Base-by-base conservation (phyloP, 1,140 invertebrate species). In the Armadillidium nasatum region DNA sequence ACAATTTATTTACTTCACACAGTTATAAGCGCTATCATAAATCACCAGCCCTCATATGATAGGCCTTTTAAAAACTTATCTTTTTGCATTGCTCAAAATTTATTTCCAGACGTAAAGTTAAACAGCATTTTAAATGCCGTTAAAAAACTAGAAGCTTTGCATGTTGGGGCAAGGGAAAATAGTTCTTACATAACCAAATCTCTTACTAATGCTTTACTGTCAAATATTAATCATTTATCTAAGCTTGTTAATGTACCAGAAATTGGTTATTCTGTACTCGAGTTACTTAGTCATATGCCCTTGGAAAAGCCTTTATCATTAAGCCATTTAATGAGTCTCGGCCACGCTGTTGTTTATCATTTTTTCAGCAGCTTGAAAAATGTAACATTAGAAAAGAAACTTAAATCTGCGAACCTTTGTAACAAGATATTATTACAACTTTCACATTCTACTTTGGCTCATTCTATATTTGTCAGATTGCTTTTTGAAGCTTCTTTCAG, bases 401-500 rank as follows among this genome's bases (percentile, higher is more conserved):
- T 78, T 13, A 69, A 67, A 44, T 71, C 54, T 68, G 72, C 78
- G 46, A 74, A 75, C 7, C 68, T 72, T 44, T 78, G 79, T 23
- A 80, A 82, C 22, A 46, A 78, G 9, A 73, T 82, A 9, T 69
- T 83, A n/a, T 76, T 73, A 44, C 77, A 81, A 13, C 72, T 83
- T 13, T 81, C 80, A n/a, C 71, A 74, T 10, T 76, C 76, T 44
- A 76, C 79, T 9, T 76, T 76, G 70, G 82, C 74, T 15, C 82
- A 79, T 15, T 78, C 76, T 43, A 74, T 81, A 10, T 78, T 82
- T 45, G 74, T 81, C 21, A 75, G 82, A 11, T 72, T 82, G 6
- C 71, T 82, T 2, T 74, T 82, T 19, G 78, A 82, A 75, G 78
- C 78, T 11, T 77, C 77, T 15, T 80, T 82, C 66, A 78, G 79